phyloP scores from a whole-genome alignment of 64 coral and sea anemone genomes.

The Pachyseris speciosa region DNA sequence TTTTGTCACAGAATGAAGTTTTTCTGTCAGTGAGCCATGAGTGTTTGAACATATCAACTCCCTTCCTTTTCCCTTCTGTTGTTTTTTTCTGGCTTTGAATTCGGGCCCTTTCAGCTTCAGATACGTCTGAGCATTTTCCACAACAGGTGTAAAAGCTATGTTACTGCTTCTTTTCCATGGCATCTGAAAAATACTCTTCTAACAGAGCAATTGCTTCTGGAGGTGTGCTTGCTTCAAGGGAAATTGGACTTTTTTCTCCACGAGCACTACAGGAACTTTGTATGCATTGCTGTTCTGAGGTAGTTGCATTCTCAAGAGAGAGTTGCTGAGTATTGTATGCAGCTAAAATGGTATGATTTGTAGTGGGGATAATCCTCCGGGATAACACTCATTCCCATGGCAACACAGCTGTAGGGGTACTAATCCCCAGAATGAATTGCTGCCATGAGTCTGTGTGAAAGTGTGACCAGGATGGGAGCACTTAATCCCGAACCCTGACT shows the following conservation, averaged over 20 bases:
- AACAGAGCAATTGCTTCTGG: conserved; percentile 28
- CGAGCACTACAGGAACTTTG: conserved; percentile 14
- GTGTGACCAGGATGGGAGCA: neutral
- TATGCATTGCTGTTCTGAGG: conserved; percentile 5
- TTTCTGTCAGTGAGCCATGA: conserved; percentile 30
- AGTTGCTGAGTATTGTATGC: conserved; percentile 2
- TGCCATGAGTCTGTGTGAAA: neutral
- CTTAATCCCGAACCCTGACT: too few species aligned
- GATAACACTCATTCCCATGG: neutral
- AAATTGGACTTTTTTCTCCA: neutral
- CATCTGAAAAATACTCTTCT: conserved; percentile 32
- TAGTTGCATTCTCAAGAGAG: conserved; percentile 29
- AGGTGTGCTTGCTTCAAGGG: conserved; percentile 2
- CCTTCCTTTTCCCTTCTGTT: conserved; percentile 13
- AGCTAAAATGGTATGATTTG: neutral
- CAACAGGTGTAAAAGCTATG: conserved; percentile 43
- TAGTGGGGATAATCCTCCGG: neutral
- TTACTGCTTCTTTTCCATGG: conserved; percentile 44
- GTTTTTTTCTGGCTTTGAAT: conserved; percentile 43
- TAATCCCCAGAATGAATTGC: neutral
- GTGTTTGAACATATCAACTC: conserved; percentile 19
- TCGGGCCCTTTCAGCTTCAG: conserved; percentile 22
- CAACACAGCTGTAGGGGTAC: too few species aligned
- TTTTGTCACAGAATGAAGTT: conserved; percentile 36
- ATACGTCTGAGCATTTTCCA: conserved; percentile 26